Evolutionary conservation across 2,113 vertebrate genomes (phyloP).

Genomic region (Campylomormyrus numenius): DNA sequence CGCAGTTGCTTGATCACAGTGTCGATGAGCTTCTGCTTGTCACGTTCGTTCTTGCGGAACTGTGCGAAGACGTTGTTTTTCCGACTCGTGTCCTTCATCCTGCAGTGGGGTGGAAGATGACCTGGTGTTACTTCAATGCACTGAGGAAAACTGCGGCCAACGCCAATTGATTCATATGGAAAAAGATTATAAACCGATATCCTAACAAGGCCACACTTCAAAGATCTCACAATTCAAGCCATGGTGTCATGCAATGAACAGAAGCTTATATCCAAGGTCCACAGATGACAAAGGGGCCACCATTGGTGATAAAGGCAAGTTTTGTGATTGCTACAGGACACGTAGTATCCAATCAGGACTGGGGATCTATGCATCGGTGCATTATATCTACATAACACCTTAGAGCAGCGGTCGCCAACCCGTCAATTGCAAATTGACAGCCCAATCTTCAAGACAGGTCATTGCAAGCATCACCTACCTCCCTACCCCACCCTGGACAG

Average conservation of each 20-base stretch:
- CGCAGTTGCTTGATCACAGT: constrained; percentile 89
- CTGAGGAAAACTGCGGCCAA: neutral
- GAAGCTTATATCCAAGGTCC: neutral
- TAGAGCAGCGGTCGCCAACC: neutral
- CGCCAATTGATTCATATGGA: neutral
- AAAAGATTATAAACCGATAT: neutral
- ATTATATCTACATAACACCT: neutral
- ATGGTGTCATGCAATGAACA: neutral
- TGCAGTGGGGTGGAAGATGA: constrained; percentile 35
- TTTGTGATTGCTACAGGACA: neutral
- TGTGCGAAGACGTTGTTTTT: constrained; percentile 92
- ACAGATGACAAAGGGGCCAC: neutral
- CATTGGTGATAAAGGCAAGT: neutral
- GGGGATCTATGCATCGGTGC: neutral
- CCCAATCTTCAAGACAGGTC: neutral
- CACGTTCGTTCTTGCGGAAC: constrained; percentile 90
- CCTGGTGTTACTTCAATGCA: neutral
- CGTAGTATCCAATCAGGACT: neutral
- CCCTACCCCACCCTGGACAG: neutral
- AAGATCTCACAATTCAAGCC: neutral
- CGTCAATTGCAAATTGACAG: neutral
- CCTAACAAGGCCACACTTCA: neutral
- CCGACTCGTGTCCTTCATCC: constrained; percentile 88
- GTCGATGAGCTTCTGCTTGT: constrained; percentile 93
- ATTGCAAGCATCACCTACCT: neutral